Base-by-base conservation (phyloP, 2,113 vertebrate species). In the Pluvialis apricaria region DNA sequence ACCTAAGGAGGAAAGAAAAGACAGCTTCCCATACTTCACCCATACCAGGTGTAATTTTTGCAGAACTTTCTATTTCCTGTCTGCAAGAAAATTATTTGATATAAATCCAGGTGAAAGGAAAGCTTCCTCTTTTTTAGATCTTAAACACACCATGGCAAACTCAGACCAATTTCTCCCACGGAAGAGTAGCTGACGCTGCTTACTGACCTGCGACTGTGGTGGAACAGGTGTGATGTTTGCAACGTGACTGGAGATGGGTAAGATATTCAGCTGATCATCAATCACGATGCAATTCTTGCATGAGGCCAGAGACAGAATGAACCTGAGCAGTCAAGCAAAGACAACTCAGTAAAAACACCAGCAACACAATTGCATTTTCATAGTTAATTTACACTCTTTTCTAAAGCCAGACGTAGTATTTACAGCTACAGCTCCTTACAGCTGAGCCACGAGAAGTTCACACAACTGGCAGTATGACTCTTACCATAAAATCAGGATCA, bases 201-300 rank as follows among this genome's bases (percentile, higher is more conserved):
- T 24, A 82, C 98, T 92, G 92, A 99, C 99, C 98, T 98, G 98
- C 6, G 98, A 98, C 96, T 98, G 99, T 2, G 99, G 99, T 8
- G 99, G 98, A 2, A 99, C 80, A 1, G 99, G 98, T 42, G 98
- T 98, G 78, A 99, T 99, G 97, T 97, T 99, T 38, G 99, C 98
- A 42, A 98, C 79, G 1, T 99, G 99, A 91, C 98, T 99, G 91
- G 99, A 99, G 94, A 99, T 97, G 26, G 99, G 99, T 94, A 99
- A 97, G 94, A 99, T 98, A 82, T 98, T 99, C 84, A 99, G 99
- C 61, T 99, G 99, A 96, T 99, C 99, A 34, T 99, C 99, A 4
- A 99, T 99, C 70, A 99, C 99, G 0, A 99, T 98, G 93, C 99
- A 99, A 51, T 98, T 99, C 96, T 99, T 99, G 95, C 99, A 99